phyloP scores from a whole-genome alignment of 1,140 invertebrate genomes.

The Cydia fagiglandana region DNA sequence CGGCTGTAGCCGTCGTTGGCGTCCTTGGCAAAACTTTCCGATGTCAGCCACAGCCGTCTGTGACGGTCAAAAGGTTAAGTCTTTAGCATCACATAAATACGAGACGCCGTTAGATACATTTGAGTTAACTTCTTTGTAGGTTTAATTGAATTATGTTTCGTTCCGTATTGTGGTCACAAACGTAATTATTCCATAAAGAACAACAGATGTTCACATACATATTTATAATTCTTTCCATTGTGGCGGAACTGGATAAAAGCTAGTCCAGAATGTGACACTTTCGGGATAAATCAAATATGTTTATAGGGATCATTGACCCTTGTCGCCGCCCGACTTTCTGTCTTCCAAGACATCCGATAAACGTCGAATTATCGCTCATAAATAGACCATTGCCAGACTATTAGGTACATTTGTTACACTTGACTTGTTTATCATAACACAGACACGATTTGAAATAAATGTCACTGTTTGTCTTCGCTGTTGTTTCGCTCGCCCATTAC shows the following conservation, averaged over 20 bases:
- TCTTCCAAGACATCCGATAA: slow-evolving; percentile 36
- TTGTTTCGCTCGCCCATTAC: background rate
- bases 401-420: slow-evolving; percentile 17
- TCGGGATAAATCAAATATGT: slow-evolving; percentile 35
- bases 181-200: too few relatives aligned
- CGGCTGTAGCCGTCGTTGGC: too few relatives aligned
- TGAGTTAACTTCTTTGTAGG: too few relatives aligned
- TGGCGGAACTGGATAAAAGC: background rate
- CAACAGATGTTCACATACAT: too few relatives aligned
- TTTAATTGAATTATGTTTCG: too few relatives aligned
- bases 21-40: too few relatives aligned
- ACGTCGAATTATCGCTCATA: slow-evolving; percentile 38
- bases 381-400: slow-evolving; percentile 33
- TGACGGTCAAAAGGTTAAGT: too few relatives aligned
- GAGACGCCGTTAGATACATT: too few relatives aligned
- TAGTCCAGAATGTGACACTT: background rate
- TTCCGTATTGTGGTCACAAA: too few relatives aligned
- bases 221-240: too few relatives aligned
- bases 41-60: too few relatives aligned
- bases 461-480: background rate
- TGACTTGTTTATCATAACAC: slow-evolving; percentile 3
- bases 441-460: background rate
- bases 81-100: too few relatives aligned
- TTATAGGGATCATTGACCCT: slow-evolving; percentile 37
- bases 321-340: slow-evolving; percentile 34